Evolutionary conservation across 2,888 invertebrate species (phyloP), one percentile per base, ranked within the genome.

Genomic region (Limulus polyphemus): DNA sequence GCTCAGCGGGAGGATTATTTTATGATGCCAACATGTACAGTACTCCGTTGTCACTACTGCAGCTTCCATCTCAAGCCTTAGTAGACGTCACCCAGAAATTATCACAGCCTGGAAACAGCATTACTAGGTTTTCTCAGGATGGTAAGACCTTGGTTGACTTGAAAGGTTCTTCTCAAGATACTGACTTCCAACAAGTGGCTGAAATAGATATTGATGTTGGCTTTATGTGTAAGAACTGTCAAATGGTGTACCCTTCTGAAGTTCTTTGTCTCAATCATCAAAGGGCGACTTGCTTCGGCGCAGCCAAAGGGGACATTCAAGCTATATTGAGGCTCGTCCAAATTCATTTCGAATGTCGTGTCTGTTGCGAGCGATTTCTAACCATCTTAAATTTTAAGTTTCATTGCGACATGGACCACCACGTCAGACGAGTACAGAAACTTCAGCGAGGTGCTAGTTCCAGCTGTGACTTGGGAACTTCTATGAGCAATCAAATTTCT

Each of bases 191-290:
- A 58, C 72, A 72, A 62, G 73, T 71, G 10, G 69, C 71, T 49
- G 75, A 74, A 68, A 71, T 68, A 13, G 68, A 69, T 48, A 65
- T 67, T 46, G 86, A 87, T 73, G 79, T 86, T 59, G 87, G 86
- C 74, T 84, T 85, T 77, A 85, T 87, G 71, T 89, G 90, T 81
- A 87, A 88, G 77, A 86, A 87, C 76, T 90, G 90, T 77, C 87
- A 88, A 69, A 83, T 88, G 69, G 88, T 88, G 13, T 90, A 87
- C 77, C 84, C 87, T 11, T 82, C 84, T 63, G 85, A 87, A 64
- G 82, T 83, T 49, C 83, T 84, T 11, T 80, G 89, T 67, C 80
- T 85, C 62, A 79, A 79, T 52, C 90, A 90, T 75, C 89, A 88
- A 73, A 79, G 84, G 51, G 82, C 83, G 71, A 62, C 73, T 62